Conservation (phyloP, 2,888 invertebrate species). For the Pyrgus malvae region DNA sequence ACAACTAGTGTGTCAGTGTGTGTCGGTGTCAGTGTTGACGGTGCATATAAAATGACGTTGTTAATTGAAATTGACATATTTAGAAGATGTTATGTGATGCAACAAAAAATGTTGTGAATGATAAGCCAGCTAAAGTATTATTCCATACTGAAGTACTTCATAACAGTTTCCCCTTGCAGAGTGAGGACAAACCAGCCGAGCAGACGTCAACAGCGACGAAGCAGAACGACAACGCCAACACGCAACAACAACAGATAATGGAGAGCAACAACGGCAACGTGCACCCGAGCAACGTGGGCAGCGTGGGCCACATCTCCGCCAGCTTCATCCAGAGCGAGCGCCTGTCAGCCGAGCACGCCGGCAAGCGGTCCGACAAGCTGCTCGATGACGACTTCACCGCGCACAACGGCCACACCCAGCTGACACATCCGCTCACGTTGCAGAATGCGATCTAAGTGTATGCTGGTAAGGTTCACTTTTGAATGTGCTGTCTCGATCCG, state of each 20-base stretch:
- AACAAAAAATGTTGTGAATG: too few relatives aligned
- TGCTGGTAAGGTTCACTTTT: slow-evolving; percentile 40
- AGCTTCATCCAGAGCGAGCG: slow-evolving; percentile 68
- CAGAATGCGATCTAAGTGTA: slow-evolving; percentile 66
- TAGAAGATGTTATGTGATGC: too few relatives aligned
- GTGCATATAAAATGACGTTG: too few relatives aligned
- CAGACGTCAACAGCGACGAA: slow-evolving; percentile 41
- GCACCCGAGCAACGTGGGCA: slow-evolving; percentile 58
- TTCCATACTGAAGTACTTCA: not conserved
- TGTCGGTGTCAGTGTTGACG: too few relatives aligned
- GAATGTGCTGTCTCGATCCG: slow-evolving; percentile 46
- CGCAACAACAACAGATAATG: slow-evolving; percentile 15
- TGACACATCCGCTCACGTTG: slow-evolving; percentile 65
- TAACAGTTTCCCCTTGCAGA: slow-evolving; percentile 45
- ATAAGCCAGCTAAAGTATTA: too few relatives aligned
- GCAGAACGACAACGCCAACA: slow-evolving; percentile 41
- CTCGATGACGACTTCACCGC: slow-evolving; percentile 66
- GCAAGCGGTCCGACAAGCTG: slow-evolving; percentile 47
- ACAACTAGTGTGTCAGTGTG: too few relatives aligned
- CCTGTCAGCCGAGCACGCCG: slow-evolving; percentile 43
- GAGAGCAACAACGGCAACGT: slow-evolving; percentile 30
- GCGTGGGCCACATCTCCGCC: slow-evolving; percentile 60
- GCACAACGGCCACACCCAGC: slow-evolving; percentile 65
- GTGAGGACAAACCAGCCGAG: slow-evolving; percentile 58
- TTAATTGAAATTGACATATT: too few relatives aligned